Conservation (phyloP, 2,797 vertebrate species). For the Hydrocynus forskahlii region DNA sequence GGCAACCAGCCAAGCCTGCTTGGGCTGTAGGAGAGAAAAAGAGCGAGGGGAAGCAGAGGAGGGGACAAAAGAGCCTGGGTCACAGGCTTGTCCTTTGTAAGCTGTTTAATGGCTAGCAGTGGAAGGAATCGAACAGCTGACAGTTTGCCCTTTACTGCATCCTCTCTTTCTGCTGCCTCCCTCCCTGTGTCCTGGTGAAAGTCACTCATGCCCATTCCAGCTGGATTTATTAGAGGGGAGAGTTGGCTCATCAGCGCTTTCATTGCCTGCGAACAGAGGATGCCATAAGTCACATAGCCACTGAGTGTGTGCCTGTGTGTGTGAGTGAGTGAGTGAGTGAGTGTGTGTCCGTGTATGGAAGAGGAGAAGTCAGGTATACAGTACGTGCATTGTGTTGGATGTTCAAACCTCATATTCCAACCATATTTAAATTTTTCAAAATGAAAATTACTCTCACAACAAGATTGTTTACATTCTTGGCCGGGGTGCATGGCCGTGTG, state of each 20-base stretch:
- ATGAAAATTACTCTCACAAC: too few relatives aligned
- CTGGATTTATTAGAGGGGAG: constrained; percentile 35
- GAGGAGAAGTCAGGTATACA: not conserved
- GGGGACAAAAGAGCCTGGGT: constrained; percentile 10
- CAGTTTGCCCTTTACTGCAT: not conserved
- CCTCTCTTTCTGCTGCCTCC: constrained; percentile 9
- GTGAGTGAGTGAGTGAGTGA: not conserved
- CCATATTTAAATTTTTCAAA: not conserved
- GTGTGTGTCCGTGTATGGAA: not conserved
- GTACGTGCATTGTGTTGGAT: not conserved
- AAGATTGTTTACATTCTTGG: too few relatives aligned
- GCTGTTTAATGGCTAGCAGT: constrained; percentile 26
- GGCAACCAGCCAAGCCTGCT: constrained; percentile 22
- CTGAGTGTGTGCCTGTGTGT: not conserved
- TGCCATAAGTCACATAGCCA: constrained; percentile 9
- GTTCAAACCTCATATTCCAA: too few relatives aligned
- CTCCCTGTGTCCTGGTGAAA: constrained; percentile 27
- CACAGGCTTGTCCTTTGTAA: constrained; percentile 19
- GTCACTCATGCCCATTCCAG: constrained; percentile 17
- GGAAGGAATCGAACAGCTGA: constrained; percentile 25
- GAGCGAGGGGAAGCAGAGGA: not conserved
- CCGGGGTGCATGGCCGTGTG: not conserved
- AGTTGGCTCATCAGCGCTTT: constrained; percentile 7
- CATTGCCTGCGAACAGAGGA: constrained; percentile 23
- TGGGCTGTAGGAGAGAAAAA: constrained; percentile 3